phyloP scores from a whole-genome alignment of 2,888 invertebrate species.

The Carterocephalus palaemon region DNA sequence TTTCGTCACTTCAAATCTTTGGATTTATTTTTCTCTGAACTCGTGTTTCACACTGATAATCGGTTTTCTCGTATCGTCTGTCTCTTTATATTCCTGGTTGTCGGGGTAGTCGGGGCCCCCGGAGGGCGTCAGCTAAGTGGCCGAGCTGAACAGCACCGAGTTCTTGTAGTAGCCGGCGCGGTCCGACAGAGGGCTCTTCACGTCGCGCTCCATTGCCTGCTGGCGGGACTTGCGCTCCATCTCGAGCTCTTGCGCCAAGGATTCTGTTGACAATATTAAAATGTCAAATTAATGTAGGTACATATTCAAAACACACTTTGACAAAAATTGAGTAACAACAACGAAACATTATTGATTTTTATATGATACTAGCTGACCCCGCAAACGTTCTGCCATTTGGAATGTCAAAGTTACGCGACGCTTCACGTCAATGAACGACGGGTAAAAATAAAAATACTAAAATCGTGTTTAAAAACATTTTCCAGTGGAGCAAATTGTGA shows the following conservation, averaged over 20 bases:
- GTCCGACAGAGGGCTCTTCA: conserved; percentile 91
- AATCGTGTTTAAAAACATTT: too few relatives aligned
- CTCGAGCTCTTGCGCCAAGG: conserved; percentile 91
- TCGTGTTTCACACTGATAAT: conserved; percentile 78
- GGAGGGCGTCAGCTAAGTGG: conserved; percentile 81
- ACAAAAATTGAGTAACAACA: too few relatives aligned
- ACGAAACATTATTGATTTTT: too few relatives aligned
- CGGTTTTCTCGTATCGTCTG: conserved; percentile 68
- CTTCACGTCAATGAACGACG: too few relatives aligned
- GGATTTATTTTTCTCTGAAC: conserved; percentile 72
- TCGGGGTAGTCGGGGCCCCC: conserved; percentile 66
- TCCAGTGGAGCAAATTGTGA: too few relatives aligned
- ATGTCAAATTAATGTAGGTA: too few relatives aligned
- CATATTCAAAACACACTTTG: too few relatives aligned
- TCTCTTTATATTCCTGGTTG: conserved; percentile 53
- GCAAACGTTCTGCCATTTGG: too few relatives aligned
- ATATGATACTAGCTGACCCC: too few relatives aligned
- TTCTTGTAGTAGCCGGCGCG: conserved; percentile 92
- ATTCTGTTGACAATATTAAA: conserved; percentile 82
- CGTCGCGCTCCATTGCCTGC: conserved; percentile 88
- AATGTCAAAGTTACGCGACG: too few relatives aligned
- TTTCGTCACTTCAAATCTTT: conserved; percentile 40
- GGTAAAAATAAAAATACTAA: too few relatives aligned
- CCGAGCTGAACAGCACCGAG: conserved; percentile 92
- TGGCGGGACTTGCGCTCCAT: conserved; percentile 92